phyloP scores from a whole-genome alignment of 1,140 invertebrate species.

The Thaumetopoea pityocampa region DNA sequence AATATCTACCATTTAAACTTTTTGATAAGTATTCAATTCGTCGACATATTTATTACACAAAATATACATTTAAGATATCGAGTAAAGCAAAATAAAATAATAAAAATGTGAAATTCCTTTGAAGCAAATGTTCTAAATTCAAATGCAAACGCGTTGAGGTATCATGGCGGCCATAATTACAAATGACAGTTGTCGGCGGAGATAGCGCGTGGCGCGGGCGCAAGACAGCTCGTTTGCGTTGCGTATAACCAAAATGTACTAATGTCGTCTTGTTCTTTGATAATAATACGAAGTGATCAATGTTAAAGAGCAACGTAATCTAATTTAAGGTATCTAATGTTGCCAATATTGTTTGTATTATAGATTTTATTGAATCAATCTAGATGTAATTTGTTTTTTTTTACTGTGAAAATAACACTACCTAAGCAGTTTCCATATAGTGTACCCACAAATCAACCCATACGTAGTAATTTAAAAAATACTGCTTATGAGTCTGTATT shows the following conservation, averaged over 20 bases:
- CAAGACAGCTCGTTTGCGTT: slow-evolving; percentile 42
- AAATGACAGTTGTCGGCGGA: slow-evolving; percentile 56
- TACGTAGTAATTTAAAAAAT: no score
- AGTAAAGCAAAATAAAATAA: slow-evolving; percentile 21
- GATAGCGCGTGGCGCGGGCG: slow-evolving; percentile 23
- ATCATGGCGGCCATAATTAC: slow-evolving; percentile 68
- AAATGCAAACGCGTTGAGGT: slow-evolving; percentile 60
- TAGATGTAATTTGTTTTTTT: no score
- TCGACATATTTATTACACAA: slow-evolving; percentile 16
- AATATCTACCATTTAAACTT: no score
- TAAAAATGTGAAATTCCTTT: slow-evolving; percentile 31
- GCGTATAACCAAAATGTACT: slow-evolving; percentile 57
- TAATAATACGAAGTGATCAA: slow-evolving; percentile 39
- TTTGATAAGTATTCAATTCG: slow-evolving; percentile 11
- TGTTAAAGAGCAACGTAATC: slow-evolving; percentile 35
- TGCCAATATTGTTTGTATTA: background rate
- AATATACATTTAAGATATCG: slow-evolving; percentile 8
- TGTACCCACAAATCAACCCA: no score
- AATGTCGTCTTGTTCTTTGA: slow-evolving; percentile 47
- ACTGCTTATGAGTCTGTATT: no score
- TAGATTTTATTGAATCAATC: no score
- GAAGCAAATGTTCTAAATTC: slow-evolving; percentile 50
- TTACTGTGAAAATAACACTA: no score
- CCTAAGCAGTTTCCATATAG: no score
- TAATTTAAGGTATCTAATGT: slow-evolving; percentile 26